phyloP scores from a whole-genome alignment of 1,140 invertebrate genomes.

The Caenorhabditis elegans region DNA sequence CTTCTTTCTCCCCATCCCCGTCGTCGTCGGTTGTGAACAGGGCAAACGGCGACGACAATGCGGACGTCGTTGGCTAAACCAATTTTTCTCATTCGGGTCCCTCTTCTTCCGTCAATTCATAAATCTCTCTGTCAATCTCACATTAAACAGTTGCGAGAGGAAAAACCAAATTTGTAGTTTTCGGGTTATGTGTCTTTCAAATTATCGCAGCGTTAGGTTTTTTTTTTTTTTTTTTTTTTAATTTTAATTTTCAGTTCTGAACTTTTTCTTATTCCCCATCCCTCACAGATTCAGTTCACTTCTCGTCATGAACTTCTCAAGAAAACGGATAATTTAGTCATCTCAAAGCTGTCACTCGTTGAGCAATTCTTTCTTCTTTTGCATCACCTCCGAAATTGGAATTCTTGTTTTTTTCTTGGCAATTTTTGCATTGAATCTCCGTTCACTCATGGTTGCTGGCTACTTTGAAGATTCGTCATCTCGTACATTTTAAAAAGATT shows the following conservation, averaged over 20 bases:
- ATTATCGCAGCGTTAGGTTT: no score
- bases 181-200: no score
- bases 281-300: no score
- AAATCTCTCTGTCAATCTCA: background rate
- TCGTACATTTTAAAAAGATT: no score
- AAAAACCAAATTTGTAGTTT: background rate
- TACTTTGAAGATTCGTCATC: no score
- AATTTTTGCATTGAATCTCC: no score
- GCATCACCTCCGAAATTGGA: background rate
- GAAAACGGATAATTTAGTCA: background rate
- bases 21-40: conserved; percentile 18
- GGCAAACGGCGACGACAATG: conserved; percentile 18
- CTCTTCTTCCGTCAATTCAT: conserved; percentile 4
- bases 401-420: no score
- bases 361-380: background rate
- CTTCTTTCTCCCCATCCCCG: conserved; percentile 4
- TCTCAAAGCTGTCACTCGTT: background rate
- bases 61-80: conserved; percentile 20
- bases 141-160: background rate
- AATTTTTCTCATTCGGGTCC: conserved; percentile 28
- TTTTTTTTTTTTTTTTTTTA: no score
- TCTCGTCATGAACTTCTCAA: background rate
- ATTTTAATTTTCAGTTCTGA: no score
- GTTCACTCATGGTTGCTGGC: no score
- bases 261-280: no score